Evolutionary conservation across 2,888 invertebrate genomes (phyloP).

Genomic region (Trichacis sp.): DNA sequence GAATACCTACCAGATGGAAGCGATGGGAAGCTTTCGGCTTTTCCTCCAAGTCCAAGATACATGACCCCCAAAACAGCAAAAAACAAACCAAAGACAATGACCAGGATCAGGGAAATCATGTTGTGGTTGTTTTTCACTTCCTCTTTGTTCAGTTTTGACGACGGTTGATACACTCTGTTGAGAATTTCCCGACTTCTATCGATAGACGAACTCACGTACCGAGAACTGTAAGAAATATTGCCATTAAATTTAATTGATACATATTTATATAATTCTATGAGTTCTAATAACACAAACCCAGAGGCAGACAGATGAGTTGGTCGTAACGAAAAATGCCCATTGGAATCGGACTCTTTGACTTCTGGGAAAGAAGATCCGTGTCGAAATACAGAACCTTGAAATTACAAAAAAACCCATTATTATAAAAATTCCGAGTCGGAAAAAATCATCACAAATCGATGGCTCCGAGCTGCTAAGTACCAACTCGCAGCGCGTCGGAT

Average conservation of each 20-base stretch:
- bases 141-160: slow-evolving; percentile 50
- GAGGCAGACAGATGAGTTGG: slow-evolving; percentile 55
- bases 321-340: slow-evolving; percentile 62
- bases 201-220: slow-evolving; percentile 52
- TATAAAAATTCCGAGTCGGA: no score
- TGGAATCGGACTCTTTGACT: slow-evolving; percentile 62
- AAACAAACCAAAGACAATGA: slow-evolving; percentile 64
- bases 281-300: slow-evolving; percentile 56
- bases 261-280: slow-evolving; percentile 7
- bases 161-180: slow-evolving; percentile 55
- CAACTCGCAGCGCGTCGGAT: no score
- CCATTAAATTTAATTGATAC: no score
- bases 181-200: slow-evolving; percentile 58
- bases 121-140: slow-evolving; percentile 64
- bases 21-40: slow-evolving; percentile 60
- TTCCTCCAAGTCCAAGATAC: slow-evolving; percentile 67
- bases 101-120: slow-evolving; percentile 66
- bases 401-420: background rate
- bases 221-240: slow-evolving; percentile 41
- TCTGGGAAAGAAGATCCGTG: slow-evolving; percentile 48
- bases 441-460: no score
- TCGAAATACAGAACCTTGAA: slow-evolving; percentile 50
- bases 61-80: slow-evolving; percentile 66
- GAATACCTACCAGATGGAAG: slow-evolving; percentile 65
- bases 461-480: no score